These are phyloP conservation scores for Neoarius graeffei DNA, from an alignment of 2,113 vertebrate species.

Conservation along the genomic window DNA sequence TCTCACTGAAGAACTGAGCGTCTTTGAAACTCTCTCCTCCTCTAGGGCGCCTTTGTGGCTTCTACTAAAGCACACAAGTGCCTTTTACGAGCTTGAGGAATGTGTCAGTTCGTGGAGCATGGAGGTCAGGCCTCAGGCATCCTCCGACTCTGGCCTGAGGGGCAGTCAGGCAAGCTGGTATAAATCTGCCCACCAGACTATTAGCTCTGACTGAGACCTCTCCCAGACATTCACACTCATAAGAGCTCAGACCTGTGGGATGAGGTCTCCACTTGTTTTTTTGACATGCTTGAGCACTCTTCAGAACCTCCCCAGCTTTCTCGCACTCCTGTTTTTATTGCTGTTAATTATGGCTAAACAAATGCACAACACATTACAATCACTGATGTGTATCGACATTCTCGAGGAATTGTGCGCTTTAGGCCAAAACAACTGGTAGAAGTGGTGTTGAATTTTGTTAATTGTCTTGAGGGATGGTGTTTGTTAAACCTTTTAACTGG, in stretches of 20 bases:
- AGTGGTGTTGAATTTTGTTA: neutral
- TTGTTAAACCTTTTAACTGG: neutral
- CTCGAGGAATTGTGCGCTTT: neutral
- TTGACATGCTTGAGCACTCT: constrained; percentile 22
- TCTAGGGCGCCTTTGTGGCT: constrained; percentile 3
- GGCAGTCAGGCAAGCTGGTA: constrained; percentile 33
- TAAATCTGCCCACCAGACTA: constrained; percentile 44
- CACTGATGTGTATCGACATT: neutral
- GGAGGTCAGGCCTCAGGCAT: constrained; percentile 34
- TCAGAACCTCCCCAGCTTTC: constrained; percentile 2
- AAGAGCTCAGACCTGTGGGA: constrained; percentile 18
- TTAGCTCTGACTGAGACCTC: constrained; percentile 40
- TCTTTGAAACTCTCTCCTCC: constrained; percentile 32
- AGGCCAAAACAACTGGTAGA: neutral
- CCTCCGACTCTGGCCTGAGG: constrained; percentile 11
- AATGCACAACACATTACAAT: neutral
- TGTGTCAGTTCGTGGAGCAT: constrained; percentile 25
- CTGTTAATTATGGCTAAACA: constrained; percentile 31
- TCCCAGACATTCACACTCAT: constrained; percentile 24
- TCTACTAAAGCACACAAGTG: constrained; percentile 31
- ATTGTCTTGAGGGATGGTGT: neutral
- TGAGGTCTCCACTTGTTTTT: constrained; percentile 19
- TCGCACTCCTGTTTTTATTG: neutral
- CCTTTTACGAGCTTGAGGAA: constrained; percentile 49
- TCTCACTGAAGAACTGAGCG: constrained; percentile 14